Evolutionary conservation across 64 coral and sea anemone genomes (phyloP).

Genomic region (Orbicella faveolata): DNA sequence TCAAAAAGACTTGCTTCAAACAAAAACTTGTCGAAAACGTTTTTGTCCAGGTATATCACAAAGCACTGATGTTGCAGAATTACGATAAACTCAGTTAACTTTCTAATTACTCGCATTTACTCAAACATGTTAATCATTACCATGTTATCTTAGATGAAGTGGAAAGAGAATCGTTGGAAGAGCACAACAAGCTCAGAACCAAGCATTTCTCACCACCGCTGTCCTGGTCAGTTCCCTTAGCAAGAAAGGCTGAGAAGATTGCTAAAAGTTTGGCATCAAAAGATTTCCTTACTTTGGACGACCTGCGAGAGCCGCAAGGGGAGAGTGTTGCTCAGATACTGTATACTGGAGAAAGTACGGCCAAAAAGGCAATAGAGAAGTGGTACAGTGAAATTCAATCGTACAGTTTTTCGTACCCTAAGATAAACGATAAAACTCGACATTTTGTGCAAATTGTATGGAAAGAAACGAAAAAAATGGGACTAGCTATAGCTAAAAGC

Average conservation of each 20-base stretch:
- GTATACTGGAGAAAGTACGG: slow-evolving; percentile 7
- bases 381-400: slow-evolving; percentile 84
- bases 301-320: slow-evolving; percentile 73
- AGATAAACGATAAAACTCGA: slow-evolving; percentile 52
- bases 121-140: background rate
- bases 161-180: slow-evolving; percentile 52
- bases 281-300: slow-evolving; percentile 60
- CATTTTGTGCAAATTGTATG: slow-evolving; percentile 92
- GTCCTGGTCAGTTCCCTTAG: slow-evolving; percentile 65
- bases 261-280: slow-evolving; percentile 59
- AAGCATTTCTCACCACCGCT: slow-evolving; percentile 68
- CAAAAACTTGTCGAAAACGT: slow-evolving; percentile 15
- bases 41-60: slow-evolving; percentile 54
- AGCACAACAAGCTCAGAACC: slow-evolving; percentile 68
- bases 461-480: slow-evolving; percentile 68
- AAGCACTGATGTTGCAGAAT: background rate
- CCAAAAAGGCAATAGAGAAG: slow-evolving; percentile 48
- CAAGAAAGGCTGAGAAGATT: slow-evolving; percentile 66
- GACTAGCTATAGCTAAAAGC: slow-evolving; percentile 67
- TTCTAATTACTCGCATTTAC: background rate
- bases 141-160: slow-evolving; percentile 47
- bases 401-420: slow-evolving; percentile 87
- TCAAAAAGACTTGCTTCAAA: slow-evolving; percentile 53
- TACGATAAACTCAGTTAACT: background rate
- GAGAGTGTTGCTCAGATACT: slow-evolving; percentile 74